A percentile compares a stretch with the other conserved stretches of the same genome.
Conservation (phyloP, 2,113 vertebrate species). For the Corvus hawaiiensis region DNA sequence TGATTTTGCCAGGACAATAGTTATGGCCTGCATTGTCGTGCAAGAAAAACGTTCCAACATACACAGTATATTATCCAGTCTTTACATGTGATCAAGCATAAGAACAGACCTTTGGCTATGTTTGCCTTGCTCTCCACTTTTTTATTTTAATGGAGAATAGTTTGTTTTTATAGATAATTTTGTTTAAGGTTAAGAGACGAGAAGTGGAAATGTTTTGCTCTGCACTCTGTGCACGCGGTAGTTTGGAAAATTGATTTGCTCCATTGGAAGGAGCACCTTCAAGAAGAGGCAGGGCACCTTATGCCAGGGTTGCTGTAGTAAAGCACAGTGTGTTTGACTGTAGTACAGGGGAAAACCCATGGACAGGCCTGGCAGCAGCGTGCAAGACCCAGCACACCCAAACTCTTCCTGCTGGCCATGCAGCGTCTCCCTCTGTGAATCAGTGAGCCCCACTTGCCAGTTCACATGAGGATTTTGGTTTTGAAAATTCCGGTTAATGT, state of each 20-base stretch:
- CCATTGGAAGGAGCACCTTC: not conserved
- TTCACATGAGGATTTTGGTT: not conserved
- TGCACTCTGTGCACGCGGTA: rapidly evolving
- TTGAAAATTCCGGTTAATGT: not conserved
- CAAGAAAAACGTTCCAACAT: not conserved
- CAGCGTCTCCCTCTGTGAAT: not conserved
- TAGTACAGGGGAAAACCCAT: not conserved
- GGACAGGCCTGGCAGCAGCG: not conserved
- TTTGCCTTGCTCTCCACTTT: not conserved
- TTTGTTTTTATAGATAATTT: not conserved
- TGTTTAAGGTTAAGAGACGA: not conserved
- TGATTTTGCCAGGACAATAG: not conserved
- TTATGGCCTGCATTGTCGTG: not conserved
- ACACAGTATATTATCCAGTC: not conserved
- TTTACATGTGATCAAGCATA: not conserved
- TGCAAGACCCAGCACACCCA: not conserved
- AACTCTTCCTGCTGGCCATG: not conserved
- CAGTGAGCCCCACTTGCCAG: rapidly evolving
- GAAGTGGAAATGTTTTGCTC: not conserved
- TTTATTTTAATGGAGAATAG: not conserved
- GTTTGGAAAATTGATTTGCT: not conserved
- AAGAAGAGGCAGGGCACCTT: not conserved
- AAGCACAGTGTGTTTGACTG: not conserved
- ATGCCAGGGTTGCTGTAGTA: too few relatives aligned
- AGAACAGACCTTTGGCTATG: not conserved